These are phyloP conservation scores for Bufotes viridis DNA, from an alignment of 2,797 vertebrate genomes.

Conservation along the genomic window DNA sequence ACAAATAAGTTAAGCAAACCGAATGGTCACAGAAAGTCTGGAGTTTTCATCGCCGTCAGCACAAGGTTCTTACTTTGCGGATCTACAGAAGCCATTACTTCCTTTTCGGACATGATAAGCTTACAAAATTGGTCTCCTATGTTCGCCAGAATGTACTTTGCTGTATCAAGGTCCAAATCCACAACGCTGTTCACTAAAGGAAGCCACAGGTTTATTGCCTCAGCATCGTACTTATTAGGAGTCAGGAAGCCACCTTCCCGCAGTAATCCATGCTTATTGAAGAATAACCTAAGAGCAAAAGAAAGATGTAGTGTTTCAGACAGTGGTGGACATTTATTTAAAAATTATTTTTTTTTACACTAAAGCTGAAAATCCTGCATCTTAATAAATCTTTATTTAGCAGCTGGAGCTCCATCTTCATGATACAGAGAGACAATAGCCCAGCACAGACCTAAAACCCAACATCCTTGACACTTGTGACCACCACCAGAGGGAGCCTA, in stretches of 20 bases:
- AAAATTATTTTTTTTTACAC: too few species aligned
- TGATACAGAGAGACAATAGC: too few species aligned
- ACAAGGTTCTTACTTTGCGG: slow-evolving; percentile 76
- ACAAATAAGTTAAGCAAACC: background rate
- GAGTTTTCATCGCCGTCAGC: background rate
- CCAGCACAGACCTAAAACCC: too few species aligned
- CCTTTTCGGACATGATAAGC: slow-evolving; percentile 81
- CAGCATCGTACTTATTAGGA: slow-evolving; percentile 77
- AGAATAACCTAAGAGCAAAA: slow-evolving; percentile 72
- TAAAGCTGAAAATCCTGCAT: too few species aligned
- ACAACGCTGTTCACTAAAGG: slow-evolving; percentile 75
- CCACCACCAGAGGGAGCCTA: too few species aligned
- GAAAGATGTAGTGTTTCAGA: background rate
- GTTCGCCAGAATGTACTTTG: slow-evolving; percentile 81
- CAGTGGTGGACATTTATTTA: too few species aligned
- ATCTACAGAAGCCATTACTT: slow-evolving; percentile 78
- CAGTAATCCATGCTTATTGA: slow-evolving; percentile 78
- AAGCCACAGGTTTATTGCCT: slow-evolving; percentile 79
- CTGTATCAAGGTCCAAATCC: slow-evolving; percentile 79
- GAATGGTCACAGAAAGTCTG: background rate
- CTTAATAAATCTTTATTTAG: too few species aligned
- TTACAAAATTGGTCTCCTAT: slow-evolving; percentile 82
- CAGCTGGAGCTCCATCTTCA: too few species aligned
- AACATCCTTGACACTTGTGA: too few species aligned
- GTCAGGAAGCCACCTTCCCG: slow-evolving; percentile 80